Base-by-base conservation (phyloP, 2,888 invertebrate genomes). In the Meandrusa payeni region DNA sequence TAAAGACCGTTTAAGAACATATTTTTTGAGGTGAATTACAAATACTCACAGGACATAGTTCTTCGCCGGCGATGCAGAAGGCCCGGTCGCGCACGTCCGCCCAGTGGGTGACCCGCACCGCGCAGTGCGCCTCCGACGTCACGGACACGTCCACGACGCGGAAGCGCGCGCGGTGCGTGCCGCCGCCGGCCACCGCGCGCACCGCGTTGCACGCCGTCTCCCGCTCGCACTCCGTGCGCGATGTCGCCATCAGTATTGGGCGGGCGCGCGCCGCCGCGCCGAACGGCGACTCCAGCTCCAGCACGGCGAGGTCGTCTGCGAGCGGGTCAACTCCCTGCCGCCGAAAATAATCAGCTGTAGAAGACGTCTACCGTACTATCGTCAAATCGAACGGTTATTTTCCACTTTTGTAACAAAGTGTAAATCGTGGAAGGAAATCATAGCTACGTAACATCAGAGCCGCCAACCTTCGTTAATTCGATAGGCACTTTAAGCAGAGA, bases 241-340 rank as follows among this genome's bases (percentile, higher is more conserved):
- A 39, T 12, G 62, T 57, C 22, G 73, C 76, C 70, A 76, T 64
- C 20, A 77, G 55, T 48, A 80, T 74, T 47, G 82, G 69, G 6
- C 64, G 69, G 51, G 67, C 58, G 50, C 41, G 41, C 41, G 64
- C 60, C 34, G 34, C 61, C 20, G 44, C 49, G 6, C 61, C 70
- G 55, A 75, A 73, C 20, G 78, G 65, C 51, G 50, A 49, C 57
- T 69, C 75, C 58, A 81, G 56, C 65, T 77, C 74, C 40, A 75
- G 61, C 57, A 79, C 55, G 19, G 80, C 79, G 46, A 75, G 51
- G 55, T 71, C 76, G 22, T 44, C 22, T 26, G 51, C 45, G 33
- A 52, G 46, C 5, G 52, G 52, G 43, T 54, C 57, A 17, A 38
- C 43, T 4, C 27, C 38, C 38, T 41, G 41, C 29, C 46, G n/a